Percentiles rank a stretch among this genome's conserved stretches.
Evolutionary conservation across 1,140 invertebrate species (phyloP).

Genomic region (Papilio machaon): DNA sequence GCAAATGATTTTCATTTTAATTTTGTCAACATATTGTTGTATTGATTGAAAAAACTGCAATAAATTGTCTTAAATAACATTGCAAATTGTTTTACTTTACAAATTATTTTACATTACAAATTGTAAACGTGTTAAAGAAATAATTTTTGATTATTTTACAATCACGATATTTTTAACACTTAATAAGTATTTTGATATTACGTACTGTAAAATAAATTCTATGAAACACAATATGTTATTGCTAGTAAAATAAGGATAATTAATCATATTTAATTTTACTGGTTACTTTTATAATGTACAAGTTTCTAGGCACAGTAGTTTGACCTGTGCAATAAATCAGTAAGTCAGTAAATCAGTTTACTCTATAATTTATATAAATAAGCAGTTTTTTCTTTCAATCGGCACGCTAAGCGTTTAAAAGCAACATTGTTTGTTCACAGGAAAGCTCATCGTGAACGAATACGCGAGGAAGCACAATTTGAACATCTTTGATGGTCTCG

Average conservation of each 20-base stretch:
- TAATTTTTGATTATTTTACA: too few relatives aligned
- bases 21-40: neutral
- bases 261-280: neutral
- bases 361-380: neutral
- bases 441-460: slow-evolving; percentile 84
- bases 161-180: too few relatives aligned
- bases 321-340: too few relatives aligned
- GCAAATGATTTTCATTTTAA: slow-evolving; percentile 34
- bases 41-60: slow-evolving; percentile 34
- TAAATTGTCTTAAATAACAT: neutral
- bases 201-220: too few relatives aligned
- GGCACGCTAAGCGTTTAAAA: slow-evolving; percentile 49
- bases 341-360: neutral
- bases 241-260: neutral
- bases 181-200: too few relatives aligned
- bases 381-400: slow-evolving; percentile 45
- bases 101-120: neutral
- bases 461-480: slow-evolving; percentile 86
- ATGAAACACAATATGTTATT: too few relatives aligned
- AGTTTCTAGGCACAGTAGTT: too few relatives aligned
- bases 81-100: too few relatives aligned
- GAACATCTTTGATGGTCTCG: slow-evolving; percentile 87
- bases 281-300: too few relatives aligned
- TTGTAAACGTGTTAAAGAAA: neutral
- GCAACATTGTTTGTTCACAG: slow-evolving; percentile 68